phyloP scores from a whole-genome alignment of 2,113 vertebrate genomes.

The Cebus imitator region DNA sequence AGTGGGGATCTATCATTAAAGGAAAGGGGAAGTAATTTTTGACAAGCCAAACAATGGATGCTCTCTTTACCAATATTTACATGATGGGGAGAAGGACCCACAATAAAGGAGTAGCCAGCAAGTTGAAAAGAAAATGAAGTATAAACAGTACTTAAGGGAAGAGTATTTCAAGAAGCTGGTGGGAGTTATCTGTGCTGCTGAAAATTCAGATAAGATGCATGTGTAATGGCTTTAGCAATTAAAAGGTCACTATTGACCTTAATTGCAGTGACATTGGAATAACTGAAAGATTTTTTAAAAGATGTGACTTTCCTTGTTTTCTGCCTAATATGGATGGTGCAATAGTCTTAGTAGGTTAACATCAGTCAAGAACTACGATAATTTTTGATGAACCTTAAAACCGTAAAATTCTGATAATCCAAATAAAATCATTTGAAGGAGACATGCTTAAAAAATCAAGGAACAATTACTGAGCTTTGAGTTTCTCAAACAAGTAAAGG shows the following conservation, averaged over 20 bases:
- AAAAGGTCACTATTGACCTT: neutral
- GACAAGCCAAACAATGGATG: neutral
- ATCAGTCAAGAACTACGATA: neutral
- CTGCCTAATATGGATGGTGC: neutral
- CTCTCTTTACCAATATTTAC: neutral
- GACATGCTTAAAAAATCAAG: neutral
- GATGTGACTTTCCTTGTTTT: neutral
- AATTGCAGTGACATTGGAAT: neutral
- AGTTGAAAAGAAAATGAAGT: neutral
- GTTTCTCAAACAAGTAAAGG: conserved; percentile 12
- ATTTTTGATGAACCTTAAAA: neutral
- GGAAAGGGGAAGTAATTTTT: neutral
- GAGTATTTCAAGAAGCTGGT: neutral
- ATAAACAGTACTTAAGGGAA: neutral
- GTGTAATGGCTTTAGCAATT: neutral
- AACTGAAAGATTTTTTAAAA: neutral
- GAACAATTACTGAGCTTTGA: neutral
- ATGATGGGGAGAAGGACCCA: neutral
- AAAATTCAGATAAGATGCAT: neutral
- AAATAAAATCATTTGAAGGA: conserved; percentile 4
- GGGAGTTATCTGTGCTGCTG: neutral
- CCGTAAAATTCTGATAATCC: neutral
- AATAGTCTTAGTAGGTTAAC: conserved; percentile 7
- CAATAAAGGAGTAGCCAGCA: neutral
- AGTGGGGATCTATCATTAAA: neutral